Evolutionary conservation across 2,113 vertebrate species (phyloP), one percentile per base, ranked within the genome.

Genomic region (Chaetura pelagica): DNA sequence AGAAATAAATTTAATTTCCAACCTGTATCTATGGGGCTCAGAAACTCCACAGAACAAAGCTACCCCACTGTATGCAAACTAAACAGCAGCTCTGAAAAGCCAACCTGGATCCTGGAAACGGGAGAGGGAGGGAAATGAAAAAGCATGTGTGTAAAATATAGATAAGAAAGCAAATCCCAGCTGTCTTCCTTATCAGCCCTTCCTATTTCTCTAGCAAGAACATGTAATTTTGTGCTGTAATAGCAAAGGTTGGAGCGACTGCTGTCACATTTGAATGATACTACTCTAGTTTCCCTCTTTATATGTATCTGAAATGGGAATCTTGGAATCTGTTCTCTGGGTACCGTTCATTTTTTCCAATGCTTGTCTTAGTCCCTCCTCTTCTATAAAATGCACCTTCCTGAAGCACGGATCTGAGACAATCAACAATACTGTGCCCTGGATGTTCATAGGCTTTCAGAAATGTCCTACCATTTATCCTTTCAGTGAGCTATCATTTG

Each of bases 141-240:
- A 67, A 94, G 85, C 86, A 61, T 91, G 96, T 91, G 94, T 97
- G 97, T 80, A 96, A 97, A 97, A 93, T 79, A 90, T 7, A 97
- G 97, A 98, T 98, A 97, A 98, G 97, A 77, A 94, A 97, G 96
- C 95, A 97, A 96, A 97, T 97, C 95, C 96, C 94, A 88, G 89
- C 97, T 96, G 95, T 94, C 95, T 72, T 38, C 85, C 93, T 97
- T 97, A 97, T 97, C 97, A 97, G 94, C 86, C 69, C 66, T 96
- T 95, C 93, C 93, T 96, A 95, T 96, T 97, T 96, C 94, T 69
- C 95, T 68, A 79, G 95, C 90, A 90, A 74, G 96, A 96, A 95
- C 95, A 93, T 96, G 94, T 94, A 96, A 97, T 97, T 97, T 96
- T 91, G 96, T 95, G 91, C 96, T 3, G 67, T 88, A 97, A 97